Base-by-base conservation (phyloP, 2,888 invertebrate genomes). In the Drosophila peninsularis region DNA sequence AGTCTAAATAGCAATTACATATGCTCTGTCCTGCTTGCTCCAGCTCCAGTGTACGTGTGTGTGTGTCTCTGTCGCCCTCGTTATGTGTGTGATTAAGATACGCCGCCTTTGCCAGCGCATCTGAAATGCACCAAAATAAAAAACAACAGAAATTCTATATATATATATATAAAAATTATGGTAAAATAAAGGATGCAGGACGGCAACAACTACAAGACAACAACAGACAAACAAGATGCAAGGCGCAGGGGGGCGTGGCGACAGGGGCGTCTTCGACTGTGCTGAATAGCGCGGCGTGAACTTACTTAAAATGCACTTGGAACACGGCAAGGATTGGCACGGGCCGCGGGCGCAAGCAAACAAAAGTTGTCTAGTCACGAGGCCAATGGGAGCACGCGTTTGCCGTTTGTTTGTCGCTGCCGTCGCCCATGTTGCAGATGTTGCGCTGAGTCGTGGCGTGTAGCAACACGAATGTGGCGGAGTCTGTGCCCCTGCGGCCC, bases 1-100 rank as follows among this genome's bases (percentile, higher is more conserved):
- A 56, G 79, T 68, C 82, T 87, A 89, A 90, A 81, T 75, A 77
- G 75, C 85, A 89, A 82, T 89, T 83, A 87, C 68, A 79, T 52
- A 52, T 57, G 9, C 44, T 42, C 49, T 2, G 32, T 41, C 27
- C n/a, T 45, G 27, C 62, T 62, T 32, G 54, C 47, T 42, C 17
- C 27, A n/a, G 24, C 1, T 4, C 5, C 13, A 5, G 42, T 36
- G 24, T 24, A 3, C 0, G 21, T 42, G 4, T 11, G 24, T n/a
- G 11, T 32, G 7, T 13, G 19, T 36, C 24, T 21, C 54, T 37
- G 50, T 32, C 47, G 27, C 41, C 19, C 45, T 41, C 21, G 30
- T 13, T 34, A 14, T 39, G 6, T 21, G 6, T 36, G 52, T 37
- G 24, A 52, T 52, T 21, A 36, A 24, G 50, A 21, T 21, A 34